Percentiles rank a stretch among this genome's conserved stretches.
Evolutionary conservation across 2,113 vertebrate genomes (phyloP).

Genomic region (Beaufortia kweichowensis): DNA sequence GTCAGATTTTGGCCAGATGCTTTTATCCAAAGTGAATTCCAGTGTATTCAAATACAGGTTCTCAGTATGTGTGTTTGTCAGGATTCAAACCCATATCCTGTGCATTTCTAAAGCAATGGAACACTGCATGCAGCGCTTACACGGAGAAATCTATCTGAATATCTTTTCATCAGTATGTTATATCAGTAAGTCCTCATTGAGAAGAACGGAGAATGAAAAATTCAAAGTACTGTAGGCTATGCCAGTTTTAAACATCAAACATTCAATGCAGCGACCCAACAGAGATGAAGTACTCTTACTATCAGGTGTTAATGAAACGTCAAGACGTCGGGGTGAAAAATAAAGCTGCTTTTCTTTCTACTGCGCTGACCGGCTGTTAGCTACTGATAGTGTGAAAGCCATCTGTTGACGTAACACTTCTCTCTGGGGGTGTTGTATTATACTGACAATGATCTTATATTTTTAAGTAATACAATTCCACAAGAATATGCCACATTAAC

Average conservation of each 20-base stretch:
- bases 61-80: too few species aligned
- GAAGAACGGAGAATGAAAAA: background rate
- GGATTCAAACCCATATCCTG: too few species aligned
- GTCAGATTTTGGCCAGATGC: too few species aligned
- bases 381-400: constrained; percentile 27
- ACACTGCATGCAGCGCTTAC: too few species aligned
- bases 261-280: background rate
- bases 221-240: too few species aligned
- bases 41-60: too few species aligned
- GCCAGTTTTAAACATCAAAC: background rate
- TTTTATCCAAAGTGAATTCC: too few species aligned
- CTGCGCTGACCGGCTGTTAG: constrained; percentile 33
- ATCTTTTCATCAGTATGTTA: too few species aligned
- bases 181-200: too few species aligned
- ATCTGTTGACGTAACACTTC: background rate
- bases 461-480: constrained; percentile 9
- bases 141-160: too few species aligned
- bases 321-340: constrained; percentile 28
- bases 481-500: background rate
- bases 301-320: constrained; percentile 54
- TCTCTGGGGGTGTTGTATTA: constrained; percentile 6
- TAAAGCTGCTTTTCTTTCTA: constrained; percentile 43
- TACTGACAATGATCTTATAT: background rate
- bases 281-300: constrained; percentile 31
- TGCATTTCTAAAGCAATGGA: too few species aligned